These are phyloP conservation scores for Atrichornis clamosus DNA, from an alignment of 2,113 vertebrate genomes.

Conservation along the genomic window DNA sequence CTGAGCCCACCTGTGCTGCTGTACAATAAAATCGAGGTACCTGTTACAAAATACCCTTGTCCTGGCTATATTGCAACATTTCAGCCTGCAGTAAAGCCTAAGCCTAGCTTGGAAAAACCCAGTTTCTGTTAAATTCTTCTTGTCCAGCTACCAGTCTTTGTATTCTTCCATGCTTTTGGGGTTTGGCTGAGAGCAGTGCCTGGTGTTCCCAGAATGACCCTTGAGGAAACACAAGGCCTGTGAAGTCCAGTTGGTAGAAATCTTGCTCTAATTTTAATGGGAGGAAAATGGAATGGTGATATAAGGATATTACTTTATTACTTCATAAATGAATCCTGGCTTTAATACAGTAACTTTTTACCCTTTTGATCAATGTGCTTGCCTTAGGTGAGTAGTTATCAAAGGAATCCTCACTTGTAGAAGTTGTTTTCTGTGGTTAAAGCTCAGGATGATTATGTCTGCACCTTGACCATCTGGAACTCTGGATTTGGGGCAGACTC, in stretches of 20 bases:
- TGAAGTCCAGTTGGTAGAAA: not conserved
- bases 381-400: not conserved
- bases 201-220: not conserved
- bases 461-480: not conserved
- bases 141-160: not conserved
- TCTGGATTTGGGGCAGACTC: not conserved
- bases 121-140: not conserved
- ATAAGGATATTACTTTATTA: not conserved
- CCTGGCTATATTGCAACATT: not conserved
- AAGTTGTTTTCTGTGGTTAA: not conserved
- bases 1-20: not conserved
- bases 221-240: not conserved
- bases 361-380: not conserved
- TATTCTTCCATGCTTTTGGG: not conserved
- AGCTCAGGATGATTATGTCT: not conserved
- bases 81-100: not conserved
- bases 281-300: not conserved
- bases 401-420: not conserved
- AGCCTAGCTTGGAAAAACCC: not conserved
- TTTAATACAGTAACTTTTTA: not conserved
- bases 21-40: not conserved
- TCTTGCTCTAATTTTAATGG: not conserved
- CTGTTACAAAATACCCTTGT: not conserved
- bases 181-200: not conserved
- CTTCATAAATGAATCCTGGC: not conserved